A percentile compares a stretch with the other conserved stretches of the same genome.
Evolutionary conservation across 2,888 invertebrate genomes (phyloP).

Genomic region (Epinotia bilunana): DNA sequence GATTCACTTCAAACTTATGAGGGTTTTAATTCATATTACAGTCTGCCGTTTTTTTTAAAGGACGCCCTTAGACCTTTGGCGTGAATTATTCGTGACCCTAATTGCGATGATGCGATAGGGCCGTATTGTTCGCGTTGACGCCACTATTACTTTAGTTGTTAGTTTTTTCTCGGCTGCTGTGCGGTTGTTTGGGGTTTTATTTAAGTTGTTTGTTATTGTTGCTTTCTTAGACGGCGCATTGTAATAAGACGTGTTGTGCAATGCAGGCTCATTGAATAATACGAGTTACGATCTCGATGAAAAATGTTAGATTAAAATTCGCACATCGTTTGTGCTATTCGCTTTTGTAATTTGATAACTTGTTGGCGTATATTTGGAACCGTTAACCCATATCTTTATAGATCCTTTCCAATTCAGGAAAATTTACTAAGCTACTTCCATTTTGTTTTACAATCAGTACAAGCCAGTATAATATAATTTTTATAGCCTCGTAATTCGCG

Average conservation of each 20-base stretch:
- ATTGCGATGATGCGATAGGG: slow-evolving; percentile 82
- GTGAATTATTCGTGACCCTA: slow-evolving; percentile 83
- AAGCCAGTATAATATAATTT: too few relatives aligned
- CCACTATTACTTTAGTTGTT: slow-evolving; percentile 75
- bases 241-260: slow-evolving; percentile 49
- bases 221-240: slow-evolving; percentile 57
- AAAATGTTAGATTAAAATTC: slow-evolving; percentile 14
- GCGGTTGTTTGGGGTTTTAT: slow-evolving; percentile 63
- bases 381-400: background rate
- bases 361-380: background rate
- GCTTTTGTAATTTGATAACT: slow-evolving; percentile 3
- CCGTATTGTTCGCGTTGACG: slow-evolving; percentile 75
- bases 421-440: too few relatives aligned
- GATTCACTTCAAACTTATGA: slow-evolving; percentile 75
- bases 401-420: too few relatives aligned
- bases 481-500: too few relatives aligned
- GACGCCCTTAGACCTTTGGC: slow-evolving; percentile 77
- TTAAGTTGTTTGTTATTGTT: slow-evolving; percentile 67
- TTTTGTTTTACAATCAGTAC: too few relatives aligned
- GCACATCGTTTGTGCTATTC: background rate
- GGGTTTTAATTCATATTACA: slow-evolving; percentile 70
- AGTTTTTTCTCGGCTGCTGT: slow-evolving; percentile 57
- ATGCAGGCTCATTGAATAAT: slow-evolving; percentile 55
- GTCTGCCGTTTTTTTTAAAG: slow-evolving; percentile 67
- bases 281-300: slow-evolving; percentile 28